phyloP scores from a whole-genome alignment of 2,113 vertebrate species.

The Conger conger region DNA sequence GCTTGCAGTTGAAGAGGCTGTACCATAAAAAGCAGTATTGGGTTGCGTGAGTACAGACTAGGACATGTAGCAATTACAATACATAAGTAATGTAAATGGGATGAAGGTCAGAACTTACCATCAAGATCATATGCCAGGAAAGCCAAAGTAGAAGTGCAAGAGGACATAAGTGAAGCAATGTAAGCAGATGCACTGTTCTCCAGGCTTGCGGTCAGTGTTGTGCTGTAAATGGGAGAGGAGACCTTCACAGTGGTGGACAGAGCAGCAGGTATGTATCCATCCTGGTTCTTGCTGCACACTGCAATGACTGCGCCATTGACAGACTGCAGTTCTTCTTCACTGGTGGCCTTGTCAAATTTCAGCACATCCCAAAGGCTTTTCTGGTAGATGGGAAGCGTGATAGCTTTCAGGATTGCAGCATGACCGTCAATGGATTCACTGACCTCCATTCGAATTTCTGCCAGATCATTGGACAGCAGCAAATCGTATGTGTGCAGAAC shows the following conservation, averaged over 20 bases:
- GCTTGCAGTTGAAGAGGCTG: constrained; percentile 69
- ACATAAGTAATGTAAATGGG: neutral
- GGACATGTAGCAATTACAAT: neutral
- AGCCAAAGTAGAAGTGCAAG: constrained; percentile 75
- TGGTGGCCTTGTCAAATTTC: constrained; percentile 66
- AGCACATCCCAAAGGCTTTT: constrained; percentile 72
- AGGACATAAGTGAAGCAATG: constrained; percentile 72
- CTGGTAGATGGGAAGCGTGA: constrained; percentile 66
- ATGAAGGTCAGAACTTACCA: constrained; percentile 68
- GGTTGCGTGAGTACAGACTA: neutral
- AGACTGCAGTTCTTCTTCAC: constrained; percentile 56
- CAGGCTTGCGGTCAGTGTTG: constrained; percentile 64
- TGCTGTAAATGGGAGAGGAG: constrained; percentile 79
- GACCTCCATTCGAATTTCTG: constrained; percentile 53
- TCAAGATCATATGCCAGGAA: constrained; percentile 82
- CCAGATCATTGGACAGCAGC: constrained; percentile 66
- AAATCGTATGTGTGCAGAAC: constrained; percentile 57
- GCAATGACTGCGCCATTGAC: constrained; percentile 58
- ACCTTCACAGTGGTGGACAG: constrained; percentile 66
- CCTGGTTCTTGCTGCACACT: constrained; percentile 66
- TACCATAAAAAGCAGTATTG: constrained; percentile 31
- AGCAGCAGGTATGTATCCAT: constrained; percentile 57
- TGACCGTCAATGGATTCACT: constrained; percentile 65
- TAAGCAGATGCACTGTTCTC: constrained; percentile 65
- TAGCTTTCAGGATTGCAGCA: constrained; percentile 55